phyloP scores from a whole-genome alignment of 2,797 vertebrate species.

The Sibirionetta formosa region DNA sequence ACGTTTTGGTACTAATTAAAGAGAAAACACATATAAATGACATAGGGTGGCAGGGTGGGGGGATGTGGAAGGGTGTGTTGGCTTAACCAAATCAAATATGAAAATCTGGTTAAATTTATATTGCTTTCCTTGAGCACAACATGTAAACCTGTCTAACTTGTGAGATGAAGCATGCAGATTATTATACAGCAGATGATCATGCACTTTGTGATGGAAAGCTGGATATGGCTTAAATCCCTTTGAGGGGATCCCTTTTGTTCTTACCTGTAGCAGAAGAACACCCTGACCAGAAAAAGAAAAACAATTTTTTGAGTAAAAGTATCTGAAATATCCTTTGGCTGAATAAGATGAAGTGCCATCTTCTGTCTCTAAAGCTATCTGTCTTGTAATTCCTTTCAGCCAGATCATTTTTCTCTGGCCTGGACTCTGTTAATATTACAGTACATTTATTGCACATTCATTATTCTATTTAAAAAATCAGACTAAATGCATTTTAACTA shows the following conservation, averaged over 20 bases:
- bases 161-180: not conserved
- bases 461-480: slow-evolving; percentile 37
- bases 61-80: not conserved
- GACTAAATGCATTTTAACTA: not conserved
- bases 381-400: not conserved
- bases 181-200: not conserved
- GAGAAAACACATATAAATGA: not conserved
- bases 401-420: not conserved
- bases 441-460: slow-evolving; percentile 17
- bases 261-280: not conserved
- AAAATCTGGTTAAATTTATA: not conserved
- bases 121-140: not conserved
- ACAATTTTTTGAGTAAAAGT: not conserved
- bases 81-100: not conserved
- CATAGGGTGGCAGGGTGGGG: not conserved
- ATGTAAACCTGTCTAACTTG: rapidly evolving
- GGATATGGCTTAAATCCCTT: not conserved
- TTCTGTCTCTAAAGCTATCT: not conserved
- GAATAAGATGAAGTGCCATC: not conserved
- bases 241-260: not conserved
- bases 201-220: not conserved
- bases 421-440: not conserved
- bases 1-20: slow-evolving; percentile 11
- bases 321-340: not conserved
- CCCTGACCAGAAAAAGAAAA: not conserved